Base-by-base conservation (phyloP, 2,888 invertebrate genomes). In the Troides helena region DNA sequence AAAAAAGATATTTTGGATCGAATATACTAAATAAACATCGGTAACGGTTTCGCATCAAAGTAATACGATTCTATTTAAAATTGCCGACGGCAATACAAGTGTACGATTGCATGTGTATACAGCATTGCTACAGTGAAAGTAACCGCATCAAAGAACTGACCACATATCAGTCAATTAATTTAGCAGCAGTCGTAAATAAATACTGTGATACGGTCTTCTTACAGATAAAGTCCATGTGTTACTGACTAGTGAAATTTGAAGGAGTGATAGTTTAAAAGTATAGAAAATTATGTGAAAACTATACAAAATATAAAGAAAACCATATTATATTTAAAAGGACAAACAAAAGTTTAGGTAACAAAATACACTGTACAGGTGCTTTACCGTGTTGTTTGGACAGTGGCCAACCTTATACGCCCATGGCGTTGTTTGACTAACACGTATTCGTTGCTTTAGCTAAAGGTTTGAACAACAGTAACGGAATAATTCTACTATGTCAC, bases 301-400 rank as follows among this genome's bases (percentile, higher is more conserved):
- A 18, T 17, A 50, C 14, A 50, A 50, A 18, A 53, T 7, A 53
- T 53, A 7, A 53, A 53, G n/a, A 53, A 53, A 53, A 53, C 18
- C 18, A 2, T 18, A n/a, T 18, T n/a, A 53, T n/a, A n/a, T 53
- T 53, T n/a, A n/a, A n/a, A 53, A n/a, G 53, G n/a, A 53, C 18
- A 53, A 53, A 53, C n/a, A n/a, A 58, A 58, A 58, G 18, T 25
- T 12, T n/a, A 23, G 23, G 23, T 23, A 23, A 58, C n/a, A 23
- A 65, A 65, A 65, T 57, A 39, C 39, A 57, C 36, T 21, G 57
- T 57, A 39, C 39, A 39, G 39, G 57, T 57, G 57, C 57, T 39
- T 58, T 43, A 58, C 39, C 21, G 56, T 43, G 57, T 65, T 65
- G 56, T 65, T 65, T 65, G 65, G 65, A 65, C 57, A 57, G 21